A percentile compares a stretch with the other conserved stretches of the same genome.
phyloP scores from a whole-genome alignment of 2,797 vertebrate genomes.

The Melanotaenia nigrans region DNA sequence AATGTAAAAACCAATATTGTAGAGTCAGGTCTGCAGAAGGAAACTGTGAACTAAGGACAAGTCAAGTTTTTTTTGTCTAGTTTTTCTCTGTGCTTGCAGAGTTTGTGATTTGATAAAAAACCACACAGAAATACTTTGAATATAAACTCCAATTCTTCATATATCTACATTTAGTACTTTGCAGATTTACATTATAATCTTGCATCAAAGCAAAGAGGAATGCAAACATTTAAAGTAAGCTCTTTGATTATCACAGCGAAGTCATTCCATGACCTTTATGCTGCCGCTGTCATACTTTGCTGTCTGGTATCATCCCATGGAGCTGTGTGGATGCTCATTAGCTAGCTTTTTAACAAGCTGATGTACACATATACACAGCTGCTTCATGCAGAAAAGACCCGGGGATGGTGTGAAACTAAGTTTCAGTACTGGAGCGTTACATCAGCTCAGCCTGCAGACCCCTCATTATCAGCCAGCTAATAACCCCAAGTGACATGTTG shows the following conservation, averaged over 20 bases:
- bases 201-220: conserved; percentile 1
- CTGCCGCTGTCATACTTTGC: conserved; percentile 19
- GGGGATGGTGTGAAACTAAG: conserved; percentile 24
- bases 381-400: conserved; percentile 8
- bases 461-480: conserved; percentile 60
- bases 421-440: conserved; percentile 33
- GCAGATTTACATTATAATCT: not conserved
- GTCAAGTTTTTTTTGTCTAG: not conserved
- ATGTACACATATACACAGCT: conserved; percentile 9
- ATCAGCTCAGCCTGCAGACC: conserved; percentile 40
- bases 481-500: conserved; percentile 32
- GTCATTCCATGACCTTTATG: conserved; percentile 40
- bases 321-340: conserved; percentile 58
- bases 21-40: not conserved
- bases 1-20: conserved; percentile 12
- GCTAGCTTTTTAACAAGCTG: conserved; percentile 66
- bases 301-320: conserved; percentile 19
- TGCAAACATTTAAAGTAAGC: conserved; percentile 16
- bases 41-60: not conserved
- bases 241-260: conserved; percentile 14
- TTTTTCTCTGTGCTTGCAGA: not conserved
- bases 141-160: too few species aligned
- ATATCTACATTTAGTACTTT: too few species aligned
- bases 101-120: not conserved
- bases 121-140: not conserved